Base-by-base conservation (phyloP, 2,797 vertebrate genomes). In the Typhlichthys subterraneus region DNA sequence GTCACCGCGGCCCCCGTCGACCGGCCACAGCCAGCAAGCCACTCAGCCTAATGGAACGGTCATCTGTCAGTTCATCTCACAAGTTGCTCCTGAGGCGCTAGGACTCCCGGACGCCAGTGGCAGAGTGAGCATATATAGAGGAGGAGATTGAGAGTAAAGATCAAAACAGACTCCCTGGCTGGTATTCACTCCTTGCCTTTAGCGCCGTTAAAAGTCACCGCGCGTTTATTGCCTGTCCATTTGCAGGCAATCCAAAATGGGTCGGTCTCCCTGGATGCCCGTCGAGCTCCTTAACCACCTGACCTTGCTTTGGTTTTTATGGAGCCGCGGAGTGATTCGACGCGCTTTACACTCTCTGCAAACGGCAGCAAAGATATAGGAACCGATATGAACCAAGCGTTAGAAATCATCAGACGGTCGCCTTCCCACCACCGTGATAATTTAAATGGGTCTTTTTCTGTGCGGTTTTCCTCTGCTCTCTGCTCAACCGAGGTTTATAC, bases 301-400 rank as follows among this genome's bases (percentile, higher is more conserved):
- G 77, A 82, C 84, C 80, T 87, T 79, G 71, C 74, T 72, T 68
- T 75, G 77, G 70, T 77, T 46, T 91, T 87, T 79, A 88, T 79
- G 79, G 74, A 65, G 67, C 81, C 9, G 38, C 50, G 57, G 75
- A 75, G 69, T 70, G 67, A 65, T 80, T 83, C 69, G 72, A 73
- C 81, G 73, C 85, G 80, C 84, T 81, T 79, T 71, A 80, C 70
- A 70, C 87, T 63, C 72, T 70, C 69, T 65, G 74, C 71, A 12
- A 57, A 12, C 72, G 61, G 59, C 59, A 51, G 74, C 47, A 4
- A 19, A 84, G 83, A 87, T 81, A 58, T 62, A 66, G 61, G 59
- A 55, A 69, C 62, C 29, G 84, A 86, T 84, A 79, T 1, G 55
- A 67, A 14, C 59, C 13, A 19, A 52, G 17, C 12, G 55, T 70